These are phyloP conservation scores for Heliconius cydno DNA, from an alignment of 2,888 invertebrate genomes.

Conservation along the genomic window DNA sequence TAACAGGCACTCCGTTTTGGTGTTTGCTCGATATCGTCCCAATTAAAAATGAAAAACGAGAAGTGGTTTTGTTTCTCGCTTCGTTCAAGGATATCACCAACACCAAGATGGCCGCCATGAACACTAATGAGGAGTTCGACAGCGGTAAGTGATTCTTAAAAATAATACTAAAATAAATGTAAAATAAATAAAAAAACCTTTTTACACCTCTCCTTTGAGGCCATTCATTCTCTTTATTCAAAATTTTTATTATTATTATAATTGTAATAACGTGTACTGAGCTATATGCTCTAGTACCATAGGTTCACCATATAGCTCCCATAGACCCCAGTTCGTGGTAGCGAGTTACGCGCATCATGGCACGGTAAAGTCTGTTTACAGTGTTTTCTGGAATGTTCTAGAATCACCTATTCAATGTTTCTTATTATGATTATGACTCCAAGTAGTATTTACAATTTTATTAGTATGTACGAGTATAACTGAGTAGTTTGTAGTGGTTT, in stretches of 20 bases:
- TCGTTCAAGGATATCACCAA: slow-evolving; percentile 98
- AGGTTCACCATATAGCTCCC: slow-evolving; percentile 69
- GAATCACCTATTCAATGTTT: slow-evolving; percentile 37
- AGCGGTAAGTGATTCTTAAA: slow-evolving; percentile 87
- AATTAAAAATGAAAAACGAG: slow-evolving; percentile 98
- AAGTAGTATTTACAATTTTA: slow-evolving; percentile 9
- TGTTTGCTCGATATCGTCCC: slow-evolving; percentile 98
- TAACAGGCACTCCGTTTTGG: slow-evolving; percentile 94
- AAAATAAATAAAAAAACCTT: slow-evolving; percentile 51
- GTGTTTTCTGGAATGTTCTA: slow-evolving; percentile 55
- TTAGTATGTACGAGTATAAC: slow-evolving; percentile 21
- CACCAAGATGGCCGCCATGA: slow-evolving; percentile 94
- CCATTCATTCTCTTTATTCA: slow-evolving; percentile 38
- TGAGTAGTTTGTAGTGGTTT: slow-evolving; percentile 36
- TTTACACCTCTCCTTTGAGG: slow-evolving; percentile 34
- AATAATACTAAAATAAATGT: slow-evolving; percentile 53
- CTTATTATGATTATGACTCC: slow-evolving; percentile 13
- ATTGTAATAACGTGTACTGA: slow-evolving; percentile 66
- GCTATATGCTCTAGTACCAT: slow-evolving; percentile 73
- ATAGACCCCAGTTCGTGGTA: slow-evolving; percentile 73
- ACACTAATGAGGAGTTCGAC: slow-evolving; percentile 92
- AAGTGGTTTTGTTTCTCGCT: slow-evolving; percentile 97
- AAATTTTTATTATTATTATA: slow-evolving; percentile 37
- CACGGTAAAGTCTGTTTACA: slow-evolving; percentile 76
- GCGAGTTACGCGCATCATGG: slow-evolving; percentile 74